Evolutionary conservation across 1,140 invertebrate genomes (phyloP).

Genomic region (Drosophila rufa): DNA sequence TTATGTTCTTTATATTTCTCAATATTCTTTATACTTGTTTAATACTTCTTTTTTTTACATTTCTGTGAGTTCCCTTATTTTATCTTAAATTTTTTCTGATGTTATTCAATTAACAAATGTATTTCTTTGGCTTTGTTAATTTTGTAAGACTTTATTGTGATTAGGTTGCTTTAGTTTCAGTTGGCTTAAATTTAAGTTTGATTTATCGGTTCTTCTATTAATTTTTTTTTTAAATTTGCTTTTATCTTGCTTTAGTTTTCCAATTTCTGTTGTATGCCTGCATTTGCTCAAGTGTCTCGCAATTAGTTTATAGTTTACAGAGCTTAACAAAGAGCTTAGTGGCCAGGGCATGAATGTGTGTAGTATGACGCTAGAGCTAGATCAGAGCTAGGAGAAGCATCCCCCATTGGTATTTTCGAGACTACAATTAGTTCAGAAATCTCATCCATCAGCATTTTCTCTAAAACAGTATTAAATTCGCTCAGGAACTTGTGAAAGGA

Average conservation of each 20-base stretch:
- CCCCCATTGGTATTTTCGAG: not conserved
- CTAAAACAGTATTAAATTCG: not conserved
- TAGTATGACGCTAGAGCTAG: not conserved
- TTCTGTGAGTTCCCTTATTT: not conserved
- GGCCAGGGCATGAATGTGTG: conserved; percentile 18
- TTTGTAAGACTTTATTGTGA: too few species aligned
- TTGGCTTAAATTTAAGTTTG: not conserved
- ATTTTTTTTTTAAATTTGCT: conserved; percentile 13
- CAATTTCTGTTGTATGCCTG: conserved; percentile 53
- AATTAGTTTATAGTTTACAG: conserved; percentile 2
- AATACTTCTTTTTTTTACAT: not conserved
- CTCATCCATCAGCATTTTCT: not conserved
- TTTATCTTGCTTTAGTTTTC: conserved; percentile 45
- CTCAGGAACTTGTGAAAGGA: not conserved
- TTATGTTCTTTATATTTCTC: not conserved
- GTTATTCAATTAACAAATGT: not conserved
- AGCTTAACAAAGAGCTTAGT: conserved; percentile 3
- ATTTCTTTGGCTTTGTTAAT: not conserved
- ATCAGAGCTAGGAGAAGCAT: conserved; percentile 6
- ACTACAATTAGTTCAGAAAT: not conserved
- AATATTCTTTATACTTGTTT: not conserved
- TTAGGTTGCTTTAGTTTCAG: not conserved
- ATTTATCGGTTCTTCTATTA: conserved; percentile 6
- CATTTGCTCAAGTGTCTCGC: conserved; percentile 42
- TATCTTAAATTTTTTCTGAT: not conserved